Conservation (phyloP, 2,113 vertebrate species). For the Carettochelys insculpta region DNA sequence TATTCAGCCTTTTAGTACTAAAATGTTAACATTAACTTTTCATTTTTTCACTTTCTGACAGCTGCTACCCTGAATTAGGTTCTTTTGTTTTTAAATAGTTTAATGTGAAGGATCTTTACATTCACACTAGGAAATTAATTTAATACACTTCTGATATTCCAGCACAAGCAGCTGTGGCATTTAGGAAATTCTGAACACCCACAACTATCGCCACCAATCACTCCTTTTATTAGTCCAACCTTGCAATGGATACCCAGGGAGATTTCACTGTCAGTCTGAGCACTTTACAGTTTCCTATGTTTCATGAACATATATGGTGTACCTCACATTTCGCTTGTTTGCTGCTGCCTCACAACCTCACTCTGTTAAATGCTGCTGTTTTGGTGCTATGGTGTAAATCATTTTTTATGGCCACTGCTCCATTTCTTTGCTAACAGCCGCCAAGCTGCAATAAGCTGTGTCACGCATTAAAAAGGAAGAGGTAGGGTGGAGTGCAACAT, state of each 20-base stretch:
- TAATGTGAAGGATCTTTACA: slow-evolving; percentile 16
- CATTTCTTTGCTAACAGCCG: slow-evolving; percentile 71
- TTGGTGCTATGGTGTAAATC: slow-evolving; percentile 66
- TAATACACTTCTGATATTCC: slow-evolving; percentile 36
- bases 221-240: slow-evolving; percentile 52
- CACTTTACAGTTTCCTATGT: slow-evolving; percentile 47
- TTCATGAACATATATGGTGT: slow-evolving; percentile 33
- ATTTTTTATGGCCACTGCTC: slow-evolving; percentile 67
- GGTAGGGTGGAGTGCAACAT: slow-evolving; percentile 33
- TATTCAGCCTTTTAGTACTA: background rate
- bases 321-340: slow-evolving; percentile 63
- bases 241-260: slow-evolving; percentile 44
- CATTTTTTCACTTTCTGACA: slow-evolving; percentile 35
- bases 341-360: slow-evolving; percentile 31
- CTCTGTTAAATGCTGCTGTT: slow-evolving; percentile 62
- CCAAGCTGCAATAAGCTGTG: slow-evolving; percentile 48
- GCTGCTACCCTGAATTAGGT: slow-evolving; percentile 40
- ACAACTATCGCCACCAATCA: slow-evolving; percentile 68
- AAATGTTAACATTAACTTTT: slow-evolving; percentile 33
- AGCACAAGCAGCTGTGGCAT: slow-evolving; percentile 39
- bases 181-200: slow-evolving; percentile 56
- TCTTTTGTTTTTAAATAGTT: background rate
- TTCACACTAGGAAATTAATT: slow-evolving; percentile 36
- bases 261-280: slow-evolving; percentile 58
- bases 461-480: slow-evolving; percentile 39